Base-by-base conservation (phyloP, 2,797 vertebrate genomes). In the Melanotaenia trifasciata region DNA sequence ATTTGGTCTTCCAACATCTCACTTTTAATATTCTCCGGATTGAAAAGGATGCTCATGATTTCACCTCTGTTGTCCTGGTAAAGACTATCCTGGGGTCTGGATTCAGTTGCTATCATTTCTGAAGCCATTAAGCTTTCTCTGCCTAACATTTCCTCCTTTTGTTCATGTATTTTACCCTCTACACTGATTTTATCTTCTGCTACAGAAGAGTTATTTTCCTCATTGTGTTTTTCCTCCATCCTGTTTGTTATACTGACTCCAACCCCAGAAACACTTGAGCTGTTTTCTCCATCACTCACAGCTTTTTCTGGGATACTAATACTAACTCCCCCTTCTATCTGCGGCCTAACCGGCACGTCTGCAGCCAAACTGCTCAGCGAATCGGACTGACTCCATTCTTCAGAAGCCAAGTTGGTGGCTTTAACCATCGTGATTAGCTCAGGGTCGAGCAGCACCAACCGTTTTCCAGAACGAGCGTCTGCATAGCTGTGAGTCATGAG, bases 401-500 rank as follows among this genome's bases (percentile, higher is more conserved):
- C 58, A 38, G 69, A 43, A 78, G 45, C 57, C 13, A 70, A 43
- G 28, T 70, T 61, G 62, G 71, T 38, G 28, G 79, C 87, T 87
- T 76, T 82, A 65, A 93, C 67, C 28, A 94, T 32, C 32, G 91
- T 80, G 20, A 82, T 77, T 63, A 98, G 64, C 70, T 96, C 93
- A 11, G 89, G 89, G 67, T 98, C 95, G 2, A 98, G 88, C 3
- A 97, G 80, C 64, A 98, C 95, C 81, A 99, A 73, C 33, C 94
- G 95, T 73, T 96, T 94, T 69, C 98, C 98, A 22, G 95, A 93
- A 24, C 91, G 94, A 65, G 93, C 90, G 59, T 97, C 94, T 76
- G 97, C 90, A 73, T 96, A 99, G 91, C 97, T 98, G 79, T 96
- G 96, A 32, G 94, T 95, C 95, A 96, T 96, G 79, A 99, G 43